phyloP scores from a whole-genome alignment of 1,140 invertebrate species.

The Drosophila mauritiana region DNA sequence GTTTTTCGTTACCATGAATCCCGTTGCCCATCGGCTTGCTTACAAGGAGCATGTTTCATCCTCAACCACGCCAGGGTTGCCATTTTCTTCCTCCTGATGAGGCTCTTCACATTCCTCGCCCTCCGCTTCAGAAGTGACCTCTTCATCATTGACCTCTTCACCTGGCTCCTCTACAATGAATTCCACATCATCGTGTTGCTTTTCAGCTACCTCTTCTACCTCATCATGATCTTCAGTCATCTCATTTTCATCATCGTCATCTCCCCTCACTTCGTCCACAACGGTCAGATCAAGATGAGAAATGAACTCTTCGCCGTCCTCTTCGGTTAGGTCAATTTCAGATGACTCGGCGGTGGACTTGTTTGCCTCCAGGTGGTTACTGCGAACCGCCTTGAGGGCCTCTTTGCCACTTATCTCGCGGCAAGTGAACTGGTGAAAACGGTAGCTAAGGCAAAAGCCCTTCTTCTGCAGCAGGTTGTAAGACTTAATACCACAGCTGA shows the following conservation, averaged over 20 bases:
- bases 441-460: slow-evolving; percentile 9
- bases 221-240: too few relatives aligned
- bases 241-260: slow-evolving; percentile 5
- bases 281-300: background rate
- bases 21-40: background rate
- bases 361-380: background rate
- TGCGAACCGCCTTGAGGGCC: background rate
- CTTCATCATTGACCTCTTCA: background rate
- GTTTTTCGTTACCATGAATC: too few relatives aligned
- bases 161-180: background rate
- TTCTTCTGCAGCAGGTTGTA: background rate
- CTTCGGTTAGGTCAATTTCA: slow-evolving; percentile 20
- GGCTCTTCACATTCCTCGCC: background rate
- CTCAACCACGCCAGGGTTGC: too few relatives aligned
- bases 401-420: background rate
- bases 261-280: slow-evolving; percentile 10
- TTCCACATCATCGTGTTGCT: background rate
- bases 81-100: background rate
- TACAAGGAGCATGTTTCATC: background rate
- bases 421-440: slow-evolving; percentile 8
- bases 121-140: background rate
- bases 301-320: slow-evolving; percentile 7
- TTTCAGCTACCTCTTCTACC: background rate
- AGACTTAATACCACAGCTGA: slow-evolving; percentile 1
- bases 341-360: background rate